Percentiles rank a stretch among this genome's conserved stretches.
Evolutionary conservation across 2,797 vertebrate genomes (phyloP).

Genomic region (Eulemur albifrons): DNA sequence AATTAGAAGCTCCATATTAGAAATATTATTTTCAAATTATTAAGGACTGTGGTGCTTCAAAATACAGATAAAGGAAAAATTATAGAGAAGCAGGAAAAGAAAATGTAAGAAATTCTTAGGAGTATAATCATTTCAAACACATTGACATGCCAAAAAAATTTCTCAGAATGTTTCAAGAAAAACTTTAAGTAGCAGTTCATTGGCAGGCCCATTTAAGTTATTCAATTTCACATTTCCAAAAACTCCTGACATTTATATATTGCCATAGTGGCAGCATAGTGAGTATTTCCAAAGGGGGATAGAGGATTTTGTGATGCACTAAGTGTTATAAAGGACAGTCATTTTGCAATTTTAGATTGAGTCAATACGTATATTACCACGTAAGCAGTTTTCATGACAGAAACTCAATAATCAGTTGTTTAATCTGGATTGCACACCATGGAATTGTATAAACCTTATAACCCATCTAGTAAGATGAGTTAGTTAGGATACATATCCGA

Average conservation of each 20-base stretch:
- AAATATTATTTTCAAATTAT: slow-evolving; percentile 47
- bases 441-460: slow-evolving; percentile 35
- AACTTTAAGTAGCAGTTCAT: background rate
- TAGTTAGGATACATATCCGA: background rate
- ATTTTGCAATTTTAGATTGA: slow-evolving; percentile 80
- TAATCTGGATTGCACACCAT: slow-evolving; percentile 64
- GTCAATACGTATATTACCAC: slow-evolving; percentile 74
- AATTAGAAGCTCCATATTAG: background rate
- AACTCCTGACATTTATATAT: slow-evolving; percentile 41
- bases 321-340: slow-evolving; percentile 75
- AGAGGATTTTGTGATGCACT: slow-evolving; percentile 56
- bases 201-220: slow-evolving; percentile 37
- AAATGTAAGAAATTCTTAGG: slow-evolving; percentile 44
- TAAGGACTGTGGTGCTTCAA: slow-evolving; percentile 26
- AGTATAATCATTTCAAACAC: slow-evolving; percentile 23
- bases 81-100: slow-evolving; percentile 29
- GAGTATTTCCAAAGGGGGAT: slow-evolving; percentile 61
- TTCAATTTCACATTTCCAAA: slow-evolving; percentile 47
- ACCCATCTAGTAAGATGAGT: background rate
- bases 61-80: slow-evolving; percentile 57
- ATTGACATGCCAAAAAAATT: background rate
- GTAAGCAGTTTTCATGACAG: slow-evolving; percentile 79
- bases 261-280: slow-evolving; percentile 36
- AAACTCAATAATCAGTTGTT: slow-evolving; percentile 78
- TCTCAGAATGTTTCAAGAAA: slow-evolving; percentile 26